Evolutionary conservation across 2,888 invertebrate species (phyloP).

Genomic region (Andrena dorsata): DNA sequence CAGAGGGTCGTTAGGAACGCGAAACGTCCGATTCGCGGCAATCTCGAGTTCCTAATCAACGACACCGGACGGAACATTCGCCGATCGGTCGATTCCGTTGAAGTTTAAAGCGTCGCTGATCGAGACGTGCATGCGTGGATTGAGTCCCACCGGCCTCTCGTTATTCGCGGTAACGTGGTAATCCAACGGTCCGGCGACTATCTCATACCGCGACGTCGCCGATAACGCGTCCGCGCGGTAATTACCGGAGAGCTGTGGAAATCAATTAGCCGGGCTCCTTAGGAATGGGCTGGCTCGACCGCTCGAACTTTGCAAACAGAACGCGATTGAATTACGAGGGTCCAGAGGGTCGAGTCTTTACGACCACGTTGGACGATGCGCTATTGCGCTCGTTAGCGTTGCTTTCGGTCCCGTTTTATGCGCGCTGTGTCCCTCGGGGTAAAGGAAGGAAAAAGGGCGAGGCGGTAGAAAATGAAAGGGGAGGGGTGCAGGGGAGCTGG

Average conservation of each 20-base stretch:
- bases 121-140: not conserved
- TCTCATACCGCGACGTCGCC: constrained; percentile 23
- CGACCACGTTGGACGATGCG: constrained; percentile 33
- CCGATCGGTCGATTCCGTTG: not conserved
- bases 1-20: constrained; percentile 1
- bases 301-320: constrained; percentile 37
- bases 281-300: not conserved
- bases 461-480: not conserved
- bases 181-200: not conserved
- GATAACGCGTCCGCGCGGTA: constrained; percentile 16
- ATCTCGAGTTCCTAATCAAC: constrained; percentile 26
- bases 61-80: constrained; percentile 5
- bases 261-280: constrained; percentile 51
- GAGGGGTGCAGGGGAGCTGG: not conserved
- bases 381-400: constrained; percentile 42
- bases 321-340: constrained; percentile 53
- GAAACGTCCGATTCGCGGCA: not conserved
- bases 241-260: constrained; percentile 43
- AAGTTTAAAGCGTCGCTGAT: not conserved
- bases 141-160: not conserved
- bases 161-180: constrained; percentile 9
- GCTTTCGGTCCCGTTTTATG: constrained; percentile 33
- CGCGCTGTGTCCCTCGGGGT: not conserved
- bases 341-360: constrained; percentile 48
- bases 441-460: not conserved